phyloP scores from a whole-genome alignment of 1,140 invertebrate genomes.

The Probaryconus sp. region DNA sequence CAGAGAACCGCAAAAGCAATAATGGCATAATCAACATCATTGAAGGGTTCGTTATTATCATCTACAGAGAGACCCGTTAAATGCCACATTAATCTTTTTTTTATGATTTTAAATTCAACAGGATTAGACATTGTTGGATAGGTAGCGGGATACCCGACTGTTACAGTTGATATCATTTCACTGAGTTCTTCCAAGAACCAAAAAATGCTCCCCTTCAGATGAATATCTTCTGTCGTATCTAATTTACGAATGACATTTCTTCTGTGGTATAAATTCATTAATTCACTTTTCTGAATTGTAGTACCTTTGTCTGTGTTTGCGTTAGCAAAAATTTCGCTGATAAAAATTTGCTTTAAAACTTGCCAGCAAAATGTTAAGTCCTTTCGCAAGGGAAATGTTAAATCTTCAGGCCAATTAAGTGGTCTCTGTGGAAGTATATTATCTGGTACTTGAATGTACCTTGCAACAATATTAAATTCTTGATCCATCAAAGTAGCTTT shows the following conservation, averaged over 20 bases:
- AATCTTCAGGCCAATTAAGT: too few species aligned
- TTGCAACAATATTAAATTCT: too few species aligned
- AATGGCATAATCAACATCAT: constrained; percentile 18
- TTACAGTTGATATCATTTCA: constrained; percentile 44
- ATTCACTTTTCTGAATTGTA: constrained; percentile 60
- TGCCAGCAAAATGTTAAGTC: constrained; percentile 65
- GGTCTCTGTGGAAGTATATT: too few species aligned
- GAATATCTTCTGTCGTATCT: constrained; percentile 8
- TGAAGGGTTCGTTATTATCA: too few species aligned
- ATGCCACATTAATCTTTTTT: constrained; percentile 64
- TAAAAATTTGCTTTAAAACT: constrained; percentile 65
- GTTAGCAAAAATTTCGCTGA: constrained; percentile 67
- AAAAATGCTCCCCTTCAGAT: constrained; percentile 60
- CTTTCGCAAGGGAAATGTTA: constrained; percentile 23
- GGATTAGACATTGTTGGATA: constrained; percentile 38
- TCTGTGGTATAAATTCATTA: constrained; percentile 63
- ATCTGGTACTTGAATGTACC: too few species aligned
- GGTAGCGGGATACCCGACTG: constrained; percentile 36
- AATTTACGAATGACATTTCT: constrained; percentile 56
- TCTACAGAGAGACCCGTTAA: constrained; percentile 1
- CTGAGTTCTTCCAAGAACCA: constrained; percentile 70
- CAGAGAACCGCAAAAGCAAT: constrained; percentile 3
- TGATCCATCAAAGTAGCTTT: too few species aligned
- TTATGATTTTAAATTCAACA: constrained; percentile 56
- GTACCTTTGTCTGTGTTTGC: constrained; percentile 31